Conservation (phyloP, 2,888 invertebrate species). For the Drosophila helvetica region DNA sequence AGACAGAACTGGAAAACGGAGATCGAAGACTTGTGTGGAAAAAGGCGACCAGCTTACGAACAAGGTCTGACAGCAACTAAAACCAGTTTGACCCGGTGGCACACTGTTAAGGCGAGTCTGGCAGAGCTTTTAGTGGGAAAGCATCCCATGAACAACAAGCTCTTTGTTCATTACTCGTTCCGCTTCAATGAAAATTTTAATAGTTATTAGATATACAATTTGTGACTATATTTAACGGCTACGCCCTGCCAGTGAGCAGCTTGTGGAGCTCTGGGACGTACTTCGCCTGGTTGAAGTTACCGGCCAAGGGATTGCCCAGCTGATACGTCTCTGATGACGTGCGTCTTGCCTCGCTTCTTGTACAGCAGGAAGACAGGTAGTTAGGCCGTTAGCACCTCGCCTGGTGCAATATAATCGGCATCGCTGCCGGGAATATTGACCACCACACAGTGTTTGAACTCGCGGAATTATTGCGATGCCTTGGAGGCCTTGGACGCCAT, state of each 20-base stretch:
- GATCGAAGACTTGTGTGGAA: background rate
- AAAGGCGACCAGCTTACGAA: slow-evolving; percentile 9
- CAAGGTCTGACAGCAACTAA: slow-evolving; percentile 51
- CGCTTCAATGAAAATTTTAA: slow-evolving; percentile 4
- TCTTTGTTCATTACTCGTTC: slow-evolving; percentile 11
- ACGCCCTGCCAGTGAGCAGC: slow-evolving; percentile 69
- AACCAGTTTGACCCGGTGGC: slow-evolving; percentile 58
- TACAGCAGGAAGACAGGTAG: slow-evolving; percentile 91
- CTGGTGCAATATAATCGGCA: slow-evolving; percentile 87
- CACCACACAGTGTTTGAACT: slow-evolving; percentile 96
- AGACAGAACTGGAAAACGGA: background rate
- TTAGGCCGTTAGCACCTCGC: slow-evolving; percentile 92
- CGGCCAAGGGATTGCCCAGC: slow-evolving; percentile 86
- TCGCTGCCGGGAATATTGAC: slow-evolving; percentile 92
- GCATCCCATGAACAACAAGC: slow-evolving; percentile 2
- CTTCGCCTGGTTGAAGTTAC: slow-evolving; percentile 79
- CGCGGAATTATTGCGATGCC: too few relatives aligned
- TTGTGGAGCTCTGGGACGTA: slow-evolving; percentile 83
- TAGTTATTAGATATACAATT: too few relatives aligned
- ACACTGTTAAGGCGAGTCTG: slow-evolving; percentile 36
- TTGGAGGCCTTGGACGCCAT: too few relatives aligned
- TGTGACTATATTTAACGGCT: background rate
- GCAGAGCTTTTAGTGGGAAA: slow-evolving; percentile 24
- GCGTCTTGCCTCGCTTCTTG: slow-evolving; percentile 85
- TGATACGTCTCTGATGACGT: slow-evolving; percentile 88